Percentiles rank a stretch among this genome's conserved stretches.
These are phyloP conservation scores for Periparus ater DNA, from an alignment of 2,797 vertebrate species.

Conservation along the genomic window DNA sequence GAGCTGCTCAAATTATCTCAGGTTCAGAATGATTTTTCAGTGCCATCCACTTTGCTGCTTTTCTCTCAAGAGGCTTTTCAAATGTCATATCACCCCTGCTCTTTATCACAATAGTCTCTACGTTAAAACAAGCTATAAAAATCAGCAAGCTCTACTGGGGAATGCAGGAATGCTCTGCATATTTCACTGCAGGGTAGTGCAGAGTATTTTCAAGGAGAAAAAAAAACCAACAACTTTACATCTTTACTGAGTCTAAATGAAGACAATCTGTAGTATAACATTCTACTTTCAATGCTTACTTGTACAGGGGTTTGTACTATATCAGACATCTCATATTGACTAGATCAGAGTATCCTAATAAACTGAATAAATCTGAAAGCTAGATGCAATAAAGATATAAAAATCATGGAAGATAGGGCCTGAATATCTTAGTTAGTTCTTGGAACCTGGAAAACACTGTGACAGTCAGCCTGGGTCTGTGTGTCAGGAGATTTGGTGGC, in stretches of 20 bases:
- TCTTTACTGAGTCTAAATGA: neutral
- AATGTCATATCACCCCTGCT: conserved; percentile 29
- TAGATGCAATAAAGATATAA: neutral
- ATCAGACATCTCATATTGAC: neutral
- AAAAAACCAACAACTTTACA: neutral
- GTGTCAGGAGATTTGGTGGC: neutral
- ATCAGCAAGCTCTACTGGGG: neutral
- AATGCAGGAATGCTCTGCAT: neutral
- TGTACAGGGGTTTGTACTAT: neutral
- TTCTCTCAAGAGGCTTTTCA: conserved; percentile 57
- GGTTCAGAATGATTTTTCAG: conserved; percentile 43
- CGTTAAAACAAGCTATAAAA: conserved; percentile 39
- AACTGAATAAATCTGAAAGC: neutral
- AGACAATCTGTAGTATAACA: neutral
- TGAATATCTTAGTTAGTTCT: neutral
- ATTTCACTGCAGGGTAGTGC: neutral
- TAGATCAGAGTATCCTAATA: neutral
- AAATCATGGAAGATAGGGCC: neutral
- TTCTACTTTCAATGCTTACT: neutral
- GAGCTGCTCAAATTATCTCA: conserved; percentile 51
- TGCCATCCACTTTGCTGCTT: conserved; percentile 6
- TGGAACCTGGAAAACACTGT: neutral
- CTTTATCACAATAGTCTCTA: conserved; percentile 31
- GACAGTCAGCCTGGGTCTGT: neutral
- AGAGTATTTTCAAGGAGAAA: neutral